Conservation (phyloP, 2,888 invertebrate species). For the Mantis religiosa region DNA sequence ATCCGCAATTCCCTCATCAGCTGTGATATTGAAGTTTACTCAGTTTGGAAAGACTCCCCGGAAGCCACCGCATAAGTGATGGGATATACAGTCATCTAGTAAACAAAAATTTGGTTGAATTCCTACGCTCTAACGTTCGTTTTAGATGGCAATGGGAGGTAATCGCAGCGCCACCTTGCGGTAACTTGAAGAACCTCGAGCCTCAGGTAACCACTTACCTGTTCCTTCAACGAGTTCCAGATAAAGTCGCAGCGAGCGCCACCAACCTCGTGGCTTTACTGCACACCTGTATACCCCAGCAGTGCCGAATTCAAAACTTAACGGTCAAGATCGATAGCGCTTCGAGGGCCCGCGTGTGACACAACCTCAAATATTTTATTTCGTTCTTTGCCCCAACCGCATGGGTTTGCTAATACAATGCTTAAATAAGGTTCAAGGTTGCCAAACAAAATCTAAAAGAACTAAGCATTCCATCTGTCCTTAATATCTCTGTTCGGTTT, state of each 20-base stretch:
- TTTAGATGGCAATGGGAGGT: not conserved
- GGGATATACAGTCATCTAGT: no score
- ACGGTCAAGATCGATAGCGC: not conserved
- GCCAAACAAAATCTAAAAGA: not conserved
- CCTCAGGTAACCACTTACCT: slow-evolving; percentile 5
- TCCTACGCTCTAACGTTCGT: not conserved
- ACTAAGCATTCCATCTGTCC: no score
- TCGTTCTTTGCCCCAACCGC: not conserved
- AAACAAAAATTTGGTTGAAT: not conserved
- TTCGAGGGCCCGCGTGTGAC: not conserved
- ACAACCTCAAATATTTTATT: not conserved
- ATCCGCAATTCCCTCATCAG: no score
- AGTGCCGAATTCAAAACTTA: not conserved
- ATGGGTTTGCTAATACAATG: no score
- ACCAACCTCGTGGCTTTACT: not conserved
- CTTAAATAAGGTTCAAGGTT: no score
- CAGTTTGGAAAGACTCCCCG: no score
- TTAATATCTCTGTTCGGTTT: no score
- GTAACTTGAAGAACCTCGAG: not conserved
- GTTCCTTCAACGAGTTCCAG: slow-evolving; percentile 8
- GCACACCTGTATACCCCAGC: not conserved
- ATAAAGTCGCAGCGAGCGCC: slow-evolving; percentile 6
- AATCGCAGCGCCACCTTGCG: slow-evolving; percentile 3
- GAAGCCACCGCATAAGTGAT: no score
- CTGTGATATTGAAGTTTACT: no score